Evolutionary conservation across 2,113 vertebrate species (phyloP).

Genomic region (Rhinichthys klamathensis): DNA sequence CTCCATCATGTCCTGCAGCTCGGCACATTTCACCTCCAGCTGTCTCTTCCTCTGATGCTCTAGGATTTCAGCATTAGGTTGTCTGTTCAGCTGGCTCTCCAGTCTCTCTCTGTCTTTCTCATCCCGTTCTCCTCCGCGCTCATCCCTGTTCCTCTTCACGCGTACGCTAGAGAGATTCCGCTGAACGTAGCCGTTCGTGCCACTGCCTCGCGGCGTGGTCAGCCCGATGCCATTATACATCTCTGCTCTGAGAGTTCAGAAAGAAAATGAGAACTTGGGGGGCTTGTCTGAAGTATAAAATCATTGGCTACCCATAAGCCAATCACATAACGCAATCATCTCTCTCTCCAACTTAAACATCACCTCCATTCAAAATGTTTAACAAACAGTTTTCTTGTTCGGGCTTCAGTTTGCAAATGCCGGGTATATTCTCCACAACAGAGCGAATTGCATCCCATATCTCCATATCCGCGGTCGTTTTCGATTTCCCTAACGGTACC

Average conservation of each 20-base stretch:
- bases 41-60: constrained; percentile 92
- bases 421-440: too few relatives aligned
- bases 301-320: too few relatives aligned
- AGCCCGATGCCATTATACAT: constrained; percentile 96
- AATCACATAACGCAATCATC: too few relatives aligned
- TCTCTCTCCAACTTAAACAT: too few relatives aligned
- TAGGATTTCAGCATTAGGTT: constrained; percentile 91
- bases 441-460: too few relatives aligned
- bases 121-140: constrained; percentile 74
- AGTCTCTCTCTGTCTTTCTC: constrained; percentile 87
- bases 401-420: too few relatives aligned
- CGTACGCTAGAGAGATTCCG: constrained; percentile 89
- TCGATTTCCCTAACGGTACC: too few relatives aligned
- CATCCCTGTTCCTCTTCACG: constrained; percentile 85
- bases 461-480: too few relatives aligned
- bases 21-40: constrained; percentile 91
- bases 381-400: too few relatives aligned
- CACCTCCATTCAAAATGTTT: too few relatives aligned
- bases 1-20: constrained; percentile 96
- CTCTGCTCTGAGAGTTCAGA: constrained; percentile 54
- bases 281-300: too few relatives aligned
- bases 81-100: constrained; percentile 87
- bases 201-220: constrained; percentile 90
- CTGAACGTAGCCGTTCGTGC: constrained; percentile 93
- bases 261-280: not conserved